Evolutionary conservation across 2,888 invertebrate genomes (phyloP), one percentile per base, ranked within the genome.

Genomic region (Sphecodes monilicornis): DNA sequence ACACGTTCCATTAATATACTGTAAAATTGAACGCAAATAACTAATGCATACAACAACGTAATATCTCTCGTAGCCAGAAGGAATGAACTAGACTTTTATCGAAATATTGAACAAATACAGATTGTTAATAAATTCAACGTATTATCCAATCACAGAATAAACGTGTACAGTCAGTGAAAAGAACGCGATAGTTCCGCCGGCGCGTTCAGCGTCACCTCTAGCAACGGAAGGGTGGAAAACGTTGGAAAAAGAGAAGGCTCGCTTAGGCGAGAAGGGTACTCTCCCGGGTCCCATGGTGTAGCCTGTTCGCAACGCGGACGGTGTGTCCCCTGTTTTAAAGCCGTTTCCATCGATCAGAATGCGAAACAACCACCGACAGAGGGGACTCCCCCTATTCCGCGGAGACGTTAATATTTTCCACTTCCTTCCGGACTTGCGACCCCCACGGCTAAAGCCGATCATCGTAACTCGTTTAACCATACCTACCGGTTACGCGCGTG

Each of bases 341-440:
- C 13, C 43, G 22, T 64, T 73, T 54, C 16, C 72, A 72, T 77
- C 77, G 77, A 81, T 77, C 78, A 68, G 22, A 46, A 68, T 68
- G 60, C 46, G 39, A 80, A 57, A 41, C 18, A 79, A 72, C 73
- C 57, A 41, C 41, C 39, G 41, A 22, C 60, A 32, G 22, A 74
- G 73, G 60, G 73, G 32, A 66, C 54, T 70, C 43, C 71, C 78
- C 78, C 68, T 29, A 76, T 70, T 68, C 79, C 70, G 75, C 82
- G 26, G 90, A 89, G 86, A 89, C 88, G 90, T 91, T 91, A 88
- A 89, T 90, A 90, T 88, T 88, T 87, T 90, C 86, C 88, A 90
- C 91, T 91, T 91, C 91, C 91, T 91, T 91, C 91, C 91, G 91
- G 91, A 80, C 80, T 78, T 29, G 22, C 60, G 73, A 68, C 39